Conservation (phyloP, 2,113 vertebrate genomes). For the Pedionomus torquatus region DNA sequence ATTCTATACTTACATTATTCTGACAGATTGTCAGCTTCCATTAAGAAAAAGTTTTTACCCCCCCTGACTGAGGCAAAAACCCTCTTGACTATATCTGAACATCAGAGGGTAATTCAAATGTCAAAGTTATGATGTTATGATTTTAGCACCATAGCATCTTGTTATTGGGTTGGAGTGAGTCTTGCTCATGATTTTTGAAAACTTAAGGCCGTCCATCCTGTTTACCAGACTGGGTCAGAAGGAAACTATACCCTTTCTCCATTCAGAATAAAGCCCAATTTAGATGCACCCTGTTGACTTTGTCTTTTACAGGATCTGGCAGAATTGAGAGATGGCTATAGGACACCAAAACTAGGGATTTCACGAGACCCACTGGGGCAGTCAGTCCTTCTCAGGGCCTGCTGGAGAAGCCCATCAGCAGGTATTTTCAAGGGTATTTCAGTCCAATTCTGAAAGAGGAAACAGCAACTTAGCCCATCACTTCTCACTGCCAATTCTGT, state of each 20-base stretch:
- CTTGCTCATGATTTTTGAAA: not conserved
- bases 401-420: not conserved
- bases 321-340: not conserved
- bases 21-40: slow-evolving; percentile 23
- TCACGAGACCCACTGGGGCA: not conserved
- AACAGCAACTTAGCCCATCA: not conserved
- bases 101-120: not conserved
- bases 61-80: not conserved
- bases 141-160: not conserved
- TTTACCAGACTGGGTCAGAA: not conserved
- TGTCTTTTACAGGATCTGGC: not conserved
- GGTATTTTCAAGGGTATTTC: not conserved
- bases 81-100: not conserved
- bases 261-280: not conserved
- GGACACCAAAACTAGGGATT: not conserved
- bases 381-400: not conserved
- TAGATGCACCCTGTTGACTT: not conserved
- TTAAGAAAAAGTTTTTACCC: not conserved
- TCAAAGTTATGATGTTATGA: not conserved
- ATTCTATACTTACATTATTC: not conserved
- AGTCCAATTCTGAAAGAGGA: not conserved
- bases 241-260: not conserved
- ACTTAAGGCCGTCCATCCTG: not conserved
- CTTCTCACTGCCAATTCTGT: rapidly evolving
- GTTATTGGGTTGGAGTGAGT: not conserved